Conservation (phyloP, 2,797 vertebrate genomes). For the Lepidocolaptes lacrymiger region DNA sequence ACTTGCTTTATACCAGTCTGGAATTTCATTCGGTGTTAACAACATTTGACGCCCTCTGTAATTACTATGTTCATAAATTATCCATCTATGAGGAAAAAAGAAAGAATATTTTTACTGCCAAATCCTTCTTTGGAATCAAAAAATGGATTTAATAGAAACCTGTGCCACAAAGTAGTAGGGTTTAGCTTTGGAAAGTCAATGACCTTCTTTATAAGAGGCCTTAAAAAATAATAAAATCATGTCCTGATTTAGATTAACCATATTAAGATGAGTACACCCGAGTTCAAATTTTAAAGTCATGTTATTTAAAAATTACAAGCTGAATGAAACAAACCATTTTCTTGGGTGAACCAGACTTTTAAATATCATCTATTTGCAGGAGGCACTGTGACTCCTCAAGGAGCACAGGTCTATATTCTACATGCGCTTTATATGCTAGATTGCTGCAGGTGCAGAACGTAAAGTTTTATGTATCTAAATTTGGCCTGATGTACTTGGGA, state of each 20-base stretch:
- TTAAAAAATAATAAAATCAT: neutral
- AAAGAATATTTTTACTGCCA: neutral
- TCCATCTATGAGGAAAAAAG: conserved; percentile 81
- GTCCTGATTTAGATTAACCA: neutral
- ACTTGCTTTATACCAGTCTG: conserved; percentile 81
- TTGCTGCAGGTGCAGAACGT: neutral
- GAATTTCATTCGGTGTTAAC: conserved; percentile 81
- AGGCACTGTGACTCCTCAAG: neutral
- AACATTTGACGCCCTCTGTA: conserved; percentile 90
- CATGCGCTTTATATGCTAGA: neutral
- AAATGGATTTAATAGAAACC: neutral
- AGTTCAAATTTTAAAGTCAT: neutral
- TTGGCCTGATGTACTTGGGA: neutral
- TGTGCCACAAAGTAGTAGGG: neutral
- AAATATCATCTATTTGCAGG: neutral
- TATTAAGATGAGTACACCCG: neutral
- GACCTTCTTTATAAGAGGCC: neutral
- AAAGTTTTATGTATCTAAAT: neutral
- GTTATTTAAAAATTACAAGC: neutral
- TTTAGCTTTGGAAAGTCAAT: neutral
- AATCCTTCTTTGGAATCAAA: conserved; percentile 1
- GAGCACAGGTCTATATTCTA: neutral
- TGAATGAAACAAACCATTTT: neutral
- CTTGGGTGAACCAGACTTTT: neutral
- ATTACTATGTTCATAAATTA: conserved; percentile 88